Evolutionary conservation across 2,888 invertebrate species (phyloP).

Genomic region (Drosophila glabriapex): DNA sequence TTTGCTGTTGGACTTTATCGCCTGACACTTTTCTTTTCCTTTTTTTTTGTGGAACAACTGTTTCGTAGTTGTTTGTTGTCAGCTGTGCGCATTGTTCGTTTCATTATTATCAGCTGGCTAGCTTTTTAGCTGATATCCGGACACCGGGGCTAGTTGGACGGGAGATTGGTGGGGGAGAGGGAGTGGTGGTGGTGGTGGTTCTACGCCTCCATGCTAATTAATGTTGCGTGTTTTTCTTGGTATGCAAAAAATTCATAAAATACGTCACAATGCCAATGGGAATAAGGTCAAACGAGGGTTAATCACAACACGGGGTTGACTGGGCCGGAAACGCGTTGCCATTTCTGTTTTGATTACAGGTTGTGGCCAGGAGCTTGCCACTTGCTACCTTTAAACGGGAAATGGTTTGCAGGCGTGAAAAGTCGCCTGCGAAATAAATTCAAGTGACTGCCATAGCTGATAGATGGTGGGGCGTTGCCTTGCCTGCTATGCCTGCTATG

Average conservation of each 20-base stretch:
- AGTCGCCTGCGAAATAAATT: slow-evolving; percentile 42
- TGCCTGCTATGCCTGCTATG: no score
- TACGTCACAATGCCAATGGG: slow-evolving; percentile 37
- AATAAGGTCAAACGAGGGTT: slow-evolving; percentile 65
- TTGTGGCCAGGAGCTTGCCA: slow-evolving; percentile 35
- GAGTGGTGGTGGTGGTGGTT: background rate
- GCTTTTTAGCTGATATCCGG: slow-evolving; percentile 41
- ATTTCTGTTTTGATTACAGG: slow-evolving; percentile 71
- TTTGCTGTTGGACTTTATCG: slow-evolving; percentile 35
- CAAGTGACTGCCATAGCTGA: slow-evolving; percentile 3
- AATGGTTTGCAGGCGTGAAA: slow-evolving; percentile 61
- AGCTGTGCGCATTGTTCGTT: slow-evolving; percentile 30
- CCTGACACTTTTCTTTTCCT: slow-evolving; percentile 31
- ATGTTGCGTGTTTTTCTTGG: slow-evolving; percentile 49
- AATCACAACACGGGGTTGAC: slow-evolving; percentile 6
- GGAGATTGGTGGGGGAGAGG: background rate
- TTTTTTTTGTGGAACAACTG: slow-evolving; percentile 32
- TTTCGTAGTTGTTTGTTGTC: slow-evolving; percentile 26
- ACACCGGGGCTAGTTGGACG: background rate
- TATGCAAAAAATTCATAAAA: slow-evolving; percentile 40
- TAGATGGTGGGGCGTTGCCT: background rate
- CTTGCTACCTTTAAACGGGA: slow-evolving; percentile 35
- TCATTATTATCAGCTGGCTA: slow-evolving; percentile 41
- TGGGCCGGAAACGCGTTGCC: slow-evolving; percentile 66
- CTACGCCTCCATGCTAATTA: slow-evolving; percentile 31